phyloP scores from a whole-genome alignment of 1,140 invertebrate species.

The Anoplolepis gracilipes region DNA sequence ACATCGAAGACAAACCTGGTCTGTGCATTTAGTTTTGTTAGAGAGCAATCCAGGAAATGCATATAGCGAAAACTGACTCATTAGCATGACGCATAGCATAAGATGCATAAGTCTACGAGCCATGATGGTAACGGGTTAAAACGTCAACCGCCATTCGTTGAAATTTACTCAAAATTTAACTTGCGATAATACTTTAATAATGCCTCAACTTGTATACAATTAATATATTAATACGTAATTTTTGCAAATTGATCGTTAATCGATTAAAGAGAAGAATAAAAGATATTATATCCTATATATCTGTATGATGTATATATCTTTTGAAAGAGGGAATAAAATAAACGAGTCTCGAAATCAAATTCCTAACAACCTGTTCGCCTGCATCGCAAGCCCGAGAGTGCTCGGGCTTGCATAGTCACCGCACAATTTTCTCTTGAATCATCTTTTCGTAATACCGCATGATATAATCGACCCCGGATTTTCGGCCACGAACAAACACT shows the following conservation, averaged over 20 bases:
- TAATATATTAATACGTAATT: background rate
- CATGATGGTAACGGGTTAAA: background rate
- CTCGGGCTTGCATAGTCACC: conserved; percentile 26
- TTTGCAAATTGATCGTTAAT: background rate
- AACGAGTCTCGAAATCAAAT: background rate
- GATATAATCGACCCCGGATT: conserved; percentile 63
- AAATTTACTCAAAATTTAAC: background rate
- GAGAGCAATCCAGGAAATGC: conserved; percentile 6
- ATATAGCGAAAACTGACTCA: conserved; percentile 49
- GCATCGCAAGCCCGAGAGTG: background rate
- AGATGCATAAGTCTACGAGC: background rate
- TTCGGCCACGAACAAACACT: conserved; percentile 38
- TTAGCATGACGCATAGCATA: conserved; percentile 19
- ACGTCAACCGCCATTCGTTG: background rate
- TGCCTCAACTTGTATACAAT: background rate
- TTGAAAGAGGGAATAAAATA: background rate
- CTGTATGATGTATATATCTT: background rate
- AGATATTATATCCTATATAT: background rate
- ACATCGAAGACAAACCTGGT: background rate
- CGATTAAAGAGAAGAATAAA: background rate
- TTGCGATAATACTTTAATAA: background rate
- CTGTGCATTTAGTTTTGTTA: background rate
- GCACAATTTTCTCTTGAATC: conserved; percentile 68
- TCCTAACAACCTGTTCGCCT: conserved; percentile 62
- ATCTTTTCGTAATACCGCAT: conserved; percentile 71